Evolutionary conservation across 2,797 vertebrate species (phyloP).

Genomic region (Ispidina lecontei): DNA sequence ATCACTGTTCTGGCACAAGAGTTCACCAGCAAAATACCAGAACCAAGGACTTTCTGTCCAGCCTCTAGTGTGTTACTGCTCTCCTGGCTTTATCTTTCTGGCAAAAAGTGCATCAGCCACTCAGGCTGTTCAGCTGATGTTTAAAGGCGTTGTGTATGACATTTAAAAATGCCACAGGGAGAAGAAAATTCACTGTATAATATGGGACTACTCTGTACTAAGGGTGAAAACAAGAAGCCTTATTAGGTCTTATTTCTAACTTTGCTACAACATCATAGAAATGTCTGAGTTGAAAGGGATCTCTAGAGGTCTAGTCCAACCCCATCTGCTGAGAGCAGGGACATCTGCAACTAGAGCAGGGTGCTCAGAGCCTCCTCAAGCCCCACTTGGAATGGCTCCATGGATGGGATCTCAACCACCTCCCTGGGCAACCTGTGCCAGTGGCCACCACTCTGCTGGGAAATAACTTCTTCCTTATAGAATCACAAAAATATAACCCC

Average conservation of each 20-base stretch:
- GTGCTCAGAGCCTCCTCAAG: too few species aligned
- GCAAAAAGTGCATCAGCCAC: background rate
- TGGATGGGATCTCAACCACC: too few species aligned
- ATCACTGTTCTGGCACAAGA: fast-evolving
- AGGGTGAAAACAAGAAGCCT: background rate
- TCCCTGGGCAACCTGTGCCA: too few species aligned
- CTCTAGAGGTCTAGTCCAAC: too few species aligned
- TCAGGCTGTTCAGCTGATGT: background rate
- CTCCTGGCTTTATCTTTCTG: background rate
- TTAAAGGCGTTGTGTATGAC: background rate
- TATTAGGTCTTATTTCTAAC: background rate
- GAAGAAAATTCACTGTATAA: background rate
- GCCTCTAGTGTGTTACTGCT: background rate
- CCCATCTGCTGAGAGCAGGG: too few species aligned
- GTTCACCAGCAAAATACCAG: background rate
- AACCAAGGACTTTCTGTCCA: background rate
- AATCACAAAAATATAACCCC: too few species aligned
- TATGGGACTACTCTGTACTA: background rate
- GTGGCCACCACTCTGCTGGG: too few species aligned
- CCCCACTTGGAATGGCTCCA: too few species aligned
- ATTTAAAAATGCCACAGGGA: background rate
- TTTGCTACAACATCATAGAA: background rate
- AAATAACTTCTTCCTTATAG: too few species aligned
- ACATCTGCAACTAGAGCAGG: too few species aligned
- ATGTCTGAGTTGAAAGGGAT: too few species aligned